Percentiles rank a stretch among this genome's conserved stretches.
phyloP scores from a whole-genome alignment of 2,888 invertebrate species.

The Lithophane socia region DNA sequence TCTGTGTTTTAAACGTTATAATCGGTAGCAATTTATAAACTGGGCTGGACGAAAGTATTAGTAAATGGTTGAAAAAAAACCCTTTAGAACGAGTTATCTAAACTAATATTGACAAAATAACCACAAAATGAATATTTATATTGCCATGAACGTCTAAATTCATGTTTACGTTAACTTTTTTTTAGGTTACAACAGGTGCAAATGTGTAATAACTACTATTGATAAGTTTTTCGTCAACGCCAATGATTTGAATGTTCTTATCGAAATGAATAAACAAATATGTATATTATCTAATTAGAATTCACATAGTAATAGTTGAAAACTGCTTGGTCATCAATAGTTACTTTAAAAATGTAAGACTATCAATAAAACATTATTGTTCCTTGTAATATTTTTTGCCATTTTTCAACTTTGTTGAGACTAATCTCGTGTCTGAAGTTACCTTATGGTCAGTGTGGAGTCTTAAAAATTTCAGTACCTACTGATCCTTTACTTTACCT shows the following conservation, averaged over 20 bases:
- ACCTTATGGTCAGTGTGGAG: no score
- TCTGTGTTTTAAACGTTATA: neutral
- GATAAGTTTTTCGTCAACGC: neutral
- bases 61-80: neutral
- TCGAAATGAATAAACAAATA: slow-evolving; percentile 28
- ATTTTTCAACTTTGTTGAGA: no score
- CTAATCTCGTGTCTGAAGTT: no score
- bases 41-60: neutral
- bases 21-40: neutral
- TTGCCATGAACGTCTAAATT: neutral
- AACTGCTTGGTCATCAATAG: slow-evolving; percentile 6
- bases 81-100: neutral
- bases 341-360: neutral
- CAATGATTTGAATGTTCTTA: neutral
- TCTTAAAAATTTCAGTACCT: no score
- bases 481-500: no score
- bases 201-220: neutral
- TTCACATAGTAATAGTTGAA: slow-evolving; percentile 3
- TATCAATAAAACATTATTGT: no score
- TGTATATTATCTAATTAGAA: slow-evolving; percentile 25
- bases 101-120: slow-evolving; percentile 13
- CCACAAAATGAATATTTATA: neutral
- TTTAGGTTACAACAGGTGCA: slow-evolving; percentile 19
- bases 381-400: no score
- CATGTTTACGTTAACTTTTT: slow-evolving; percentile 12